Percentiles rank a stretch among this genome's conserved stretches.
Conservation (phyloP, 2,888 invertebrate species). For the Silvanus unidentatus region DNA sequence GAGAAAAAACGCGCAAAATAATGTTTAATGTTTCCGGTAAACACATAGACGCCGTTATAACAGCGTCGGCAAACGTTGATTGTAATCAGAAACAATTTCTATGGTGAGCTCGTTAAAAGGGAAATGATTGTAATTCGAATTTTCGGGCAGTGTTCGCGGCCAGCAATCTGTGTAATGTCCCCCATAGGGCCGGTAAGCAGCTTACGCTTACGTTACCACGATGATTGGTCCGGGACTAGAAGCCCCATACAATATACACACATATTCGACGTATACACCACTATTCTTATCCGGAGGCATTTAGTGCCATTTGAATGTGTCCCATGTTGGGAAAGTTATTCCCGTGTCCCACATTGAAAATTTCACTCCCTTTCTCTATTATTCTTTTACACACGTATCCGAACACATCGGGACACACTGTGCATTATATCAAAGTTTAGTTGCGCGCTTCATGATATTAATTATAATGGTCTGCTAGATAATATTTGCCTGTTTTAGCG, state of each 20-base stretch:
- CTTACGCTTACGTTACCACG: constrained; percentile 38
- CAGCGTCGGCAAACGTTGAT: no score
- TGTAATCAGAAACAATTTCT: constrained; percentile 1
- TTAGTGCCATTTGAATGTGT: constrained; percentile 40
- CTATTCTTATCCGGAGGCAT: constrained; percentile 20
- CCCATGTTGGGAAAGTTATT: constrained; percentile 31
- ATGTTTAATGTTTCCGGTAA: no score
- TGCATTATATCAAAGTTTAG: no score
- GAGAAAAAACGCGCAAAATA: no score
- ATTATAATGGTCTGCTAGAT: constrained; percentile 22
- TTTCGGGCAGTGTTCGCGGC: constrained; percentile 3
- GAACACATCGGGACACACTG: no score
- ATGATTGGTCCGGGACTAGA: constrained; percentile 39
- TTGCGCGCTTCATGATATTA: constrained; percentile 20
- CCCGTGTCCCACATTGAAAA: constrained; percentile 8
- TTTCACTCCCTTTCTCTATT: constrained; percentile 4
- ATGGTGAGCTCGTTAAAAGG: background rate
- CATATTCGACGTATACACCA: background rate
- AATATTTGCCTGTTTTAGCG: constrained; percentile 17
- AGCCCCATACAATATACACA: constrained; percentile 16
- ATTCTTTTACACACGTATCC: no score
- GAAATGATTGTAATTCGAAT: constrained; percentile 5
- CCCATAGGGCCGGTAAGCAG: constrained; percentile 41
- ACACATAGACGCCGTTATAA: no score
- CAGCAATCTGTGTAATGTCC: constrained; percentile 43